Conservation (phyloP, 92 coral and sea anemone genomes). For the Plumapathes pennacea region DNA sequence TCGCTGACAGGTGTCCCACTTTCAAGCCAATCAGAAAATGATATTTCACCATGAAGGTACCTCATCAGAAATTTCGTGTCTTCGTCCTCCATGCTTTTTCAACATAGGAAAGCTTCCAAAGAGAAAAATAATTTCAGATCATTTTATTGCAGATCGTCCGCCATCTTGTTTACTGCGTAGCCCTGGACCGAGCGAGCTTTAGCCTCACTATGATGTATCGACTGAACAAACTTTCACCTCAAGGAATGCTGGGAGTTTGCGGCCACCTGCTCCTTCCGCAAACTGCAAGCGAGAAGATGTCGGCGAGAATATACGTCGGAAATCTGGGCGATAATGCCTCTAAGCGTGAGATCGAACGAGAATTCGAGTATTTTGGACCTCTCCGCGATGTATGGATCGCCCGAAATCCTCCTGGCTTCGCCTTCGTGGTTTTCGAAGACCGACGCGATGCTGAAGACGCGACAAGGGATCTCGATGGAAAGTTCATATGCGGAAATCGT, state of each 20-base stretch:
- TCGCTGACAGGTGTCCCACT: conserved; percentile 18
- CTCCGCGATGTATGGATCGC: conserved; percentile 99
- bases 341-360: conserved; percentile 90
- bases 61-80: conserved; percentile 46
- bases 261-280: no score
- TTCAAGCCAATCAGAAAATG: conserved; percentile 89
- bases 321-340: conserved; percentile 92
- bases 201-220: not conserved
- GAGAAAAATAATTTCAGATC: no score
- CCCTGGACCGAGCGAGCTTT: not conserved
- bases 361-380: conserved; percentile 78
- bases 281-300: no score
- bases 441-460: conserved; percentile 97
- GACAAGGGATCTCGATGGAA: conserved; percentile 71
- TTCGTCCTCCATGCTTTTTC: conserved; percentile 6
- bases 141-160: conserved; percentile 5
- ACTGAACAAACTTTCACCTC: no score
- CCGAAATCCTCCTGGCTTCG: conserved; percentile 98
- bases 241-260: conserved; percentile 16
- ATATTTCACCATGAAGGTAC: conserved; percentile 87
- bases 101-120: not conserved
- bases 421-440: conserved; percentile 96
- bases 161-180: conserved; percentile 17
- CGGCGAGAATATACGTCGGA: conserved; percentile 93
- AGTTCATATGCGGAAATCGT: conserved; percentile 61